These are phyloP conservation scores for Teleogryllus occipitalis DNA, from an alignment of 1,140 invertebrate species.

Conservation along the genomic window DNA sequence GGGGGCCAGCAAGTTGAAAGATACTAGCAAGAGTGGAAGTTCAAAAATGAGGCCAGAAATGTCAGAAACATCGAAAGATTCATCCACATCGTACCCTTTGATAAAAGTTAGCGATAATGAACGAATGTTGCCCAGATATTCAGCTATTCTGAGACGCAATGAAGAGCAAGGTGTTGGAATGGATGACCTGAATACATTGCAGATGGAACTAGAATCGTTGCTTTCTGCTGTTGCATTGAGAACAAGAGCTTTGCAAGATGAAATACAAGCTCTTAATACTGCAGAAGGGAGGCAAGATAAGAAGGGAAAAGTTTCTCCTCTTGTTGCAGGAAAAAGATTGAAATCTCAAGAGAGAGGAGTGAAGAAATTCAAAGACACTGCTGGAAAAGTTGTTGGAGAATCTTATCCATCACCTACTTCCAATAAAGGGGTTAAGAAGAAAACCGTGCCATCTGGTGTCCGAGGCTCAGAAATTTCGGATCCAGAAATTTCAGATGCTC, in stretches of 20 bases:
- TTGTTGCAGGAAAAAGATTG: slow-evolving; percentile 9
- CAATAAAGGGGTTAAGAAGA: slow-evolving; percentile 22
- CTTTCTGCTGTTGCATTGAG: slow-evolving; percentile 72
- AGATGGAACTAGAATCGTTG: slow-evolving; percentile 77
- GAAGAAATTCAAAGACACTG: slow-evolving; percentile 22
- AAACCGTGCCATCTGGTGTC: slow-evolving; percentile 8
- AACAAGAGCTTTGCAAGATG: slow-evolving; percentile 49
- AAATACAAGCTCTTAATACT: slow-evolving; percentile 14
- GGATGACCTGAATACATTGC: slow-evolving; percentile 78
- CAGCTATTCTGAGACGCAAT: slow-evolving; percentile 45
- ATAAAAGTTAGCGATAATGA: slow-evolving; percentile 44
- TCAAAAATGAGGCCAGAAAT: slow-evolving; percentile 11
- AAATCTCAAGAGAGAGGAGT: slow-evolving; percentile 20
- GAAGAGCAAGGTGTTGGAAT: slow-evolving; percentile 57
- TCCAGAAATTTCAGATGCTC: slow-evolving; percentile 31
- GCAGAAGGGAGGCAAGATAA: slow-evolving; percentile 17
- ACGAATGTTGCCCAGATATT: slow-evolving; percentile 45
- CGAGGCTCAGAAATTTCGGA: neutral
- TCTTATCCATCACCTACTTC: slow-evolving; percentile 9
- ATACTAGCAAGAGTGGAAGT: slow-evolving; percentile 10
- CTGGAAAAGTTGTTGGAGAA: neutral
- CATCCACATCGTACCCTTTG: slow-evolving; percentile 28
- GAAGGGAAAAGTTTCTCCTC: slow-evolving; percentile 3
- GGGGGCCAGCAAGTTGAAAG: slow-evolving; percentile 30
- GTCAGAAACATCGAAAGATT: neutral